These are phyloP conservation scores for Spilarctia lutea DNA, from an alignment of 2,888 invertebrate species.

Conservation along the genomic window DNA sequence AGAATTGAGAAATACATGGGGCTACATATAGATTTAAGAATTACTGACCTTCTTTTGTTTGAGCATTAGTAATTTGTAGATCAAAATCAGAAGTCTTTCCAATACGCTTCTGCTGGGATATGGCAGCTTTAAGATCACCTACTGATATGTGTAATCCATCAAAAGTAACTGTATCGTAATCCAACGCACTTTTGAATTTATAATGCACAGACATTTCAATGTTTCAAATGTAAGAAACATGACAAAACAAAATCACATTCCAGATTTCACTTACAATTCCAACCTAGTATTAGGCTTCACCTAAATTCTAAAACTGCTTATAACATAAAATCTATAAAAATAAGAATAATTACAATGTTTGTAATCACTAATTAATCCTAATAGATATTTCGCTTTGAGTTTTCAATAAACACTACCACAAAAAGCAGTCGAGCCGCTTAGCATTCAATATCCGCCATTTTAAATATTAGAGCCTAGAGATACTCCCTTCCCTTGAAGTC, in stretches of 20 bases:
- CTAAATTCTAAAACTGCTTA: neutral
- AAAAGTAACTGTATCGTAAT: conserved; percentile 98
- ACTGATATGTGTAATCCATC: conserved; percentile 99
- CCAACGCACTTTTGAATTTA: conserved; percentile 98
- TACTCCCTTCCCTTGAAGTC: neutral
- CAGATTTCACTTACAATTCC: conserved; percentile 27
- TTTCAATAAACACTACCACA: neutral
- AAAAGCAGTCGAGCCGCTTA: conserved; percentile 9
- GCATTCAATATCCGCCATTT: conserved; percentile 8
- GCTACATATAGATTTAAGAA: neutral
- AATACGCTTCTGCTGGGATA: conserved; percentile 97
- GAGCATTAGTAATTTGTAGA: conserved; percentile 98
- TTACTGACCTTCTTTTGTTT: conserved; percentile 96
- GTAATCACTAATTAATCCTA: neutral
- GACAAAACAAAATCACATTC: conserved; percentile 53
- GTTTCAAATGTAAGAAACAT: conserved; percentile 59
- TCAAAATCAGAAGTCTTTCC: conserved; percentile 98
- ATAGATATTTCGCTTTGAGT: neutral
- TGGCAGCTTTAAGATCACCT: conserved; percentile 97
- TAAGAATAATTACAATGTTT: neutral
- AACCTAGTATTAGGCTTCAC: neutral
- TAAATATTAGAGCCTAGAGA: neutral
- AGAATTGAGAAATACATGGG: neutral
- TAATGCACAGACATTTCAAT: conserved; percentile 97
- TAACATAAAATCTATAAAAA: neutral